These are phyloP conservation scores for Bradypodion pumilum DNA, from an alignment of 2,797 vertebrate species.

Conservation along the genomic window DNA sequence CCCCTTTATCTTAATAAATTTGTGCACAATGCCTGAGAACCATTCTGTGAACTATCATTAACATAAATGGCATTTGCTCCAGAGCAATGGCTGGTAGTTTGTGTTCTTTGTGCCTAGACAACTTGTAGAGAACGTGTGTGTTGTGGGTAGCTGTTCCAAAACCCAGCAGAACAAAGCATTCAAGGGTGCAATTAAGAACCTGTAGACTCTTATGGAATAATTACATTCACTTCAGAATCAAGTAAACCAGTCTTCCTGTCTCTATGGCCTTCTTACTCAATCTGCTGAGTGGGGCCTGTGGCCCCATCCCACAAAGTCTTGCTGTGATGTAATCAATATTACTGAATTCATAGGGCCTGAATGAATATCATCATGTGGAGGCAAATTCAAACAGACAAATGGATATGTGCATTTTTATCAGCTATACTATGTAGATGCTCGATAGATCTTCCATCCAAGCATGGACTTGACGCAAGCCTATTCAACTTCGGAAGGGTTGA, in stretches of 20 bases:
- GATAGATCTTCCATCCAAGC: not conserved
- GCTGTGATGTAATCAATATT: not conserved
- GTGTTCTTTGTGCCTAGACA: not conserved
- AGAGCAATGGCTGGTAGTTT: not conserved
- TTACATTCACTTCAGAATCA: not conserved
- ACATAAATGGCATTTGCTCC: not conserved
- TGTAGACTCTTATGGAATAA: constrained; percentile 9
- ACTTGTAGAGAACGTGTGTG: constrained; percentile 39
- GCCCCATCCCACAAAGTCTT: not conserved
- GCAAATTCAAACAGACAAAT: not conserved
- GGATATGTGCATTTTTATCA: not conserved
- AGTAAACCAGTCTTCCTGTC: not conserved
- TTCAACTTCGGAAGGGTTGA: not conserved
- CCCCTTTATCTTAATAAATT: constrained; percentile 59
- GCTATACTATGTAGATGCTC: not conserved
- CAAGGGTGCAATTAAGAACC: not conserved
- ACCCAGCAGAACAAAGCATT: not conserved
- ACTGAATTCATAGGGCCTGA: not conserved
- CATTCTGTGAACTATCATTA: not conserved
- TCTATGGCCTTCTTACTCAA: not conserved
- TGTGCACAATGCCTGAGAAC: not conserved
- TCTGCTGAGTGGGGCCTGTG: not conserved
- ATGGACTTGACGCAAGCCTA: not conserved
- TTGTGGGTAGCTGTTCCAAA: constrained; percentile 7
- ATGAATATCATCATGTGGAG: not conserved